Evolutionary conservation across 2,888 invertebrate genomes (phyloP).

Genomic region (Chaitophorus viminalis): DNA sequence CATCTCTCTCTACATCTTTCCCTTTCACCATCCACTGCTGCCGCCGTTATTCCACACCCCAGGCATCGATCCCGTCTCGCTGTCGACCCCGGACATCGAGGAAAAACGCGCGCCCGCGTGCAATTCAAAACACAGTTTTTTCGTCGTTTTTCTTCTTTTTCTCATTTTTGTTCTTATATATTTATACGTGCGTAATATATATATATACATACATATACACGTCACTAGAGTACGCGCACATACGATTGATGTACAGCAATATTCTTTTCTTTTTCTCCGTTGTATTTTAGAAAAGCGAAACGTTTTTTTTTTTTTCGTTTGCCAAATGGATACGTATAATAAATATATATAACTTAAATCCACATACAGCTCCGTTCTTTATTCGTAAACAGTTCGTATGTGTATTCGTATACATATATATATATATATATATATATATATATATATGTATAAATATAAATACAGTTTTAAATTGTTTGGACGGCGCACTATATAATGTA

Average conservation of each 20-base stretch:
- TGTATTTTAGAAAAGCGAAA: slow-evolving; percentile 11
- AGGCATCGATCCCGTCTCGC: not conserved
- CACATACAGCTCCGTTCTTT: too few relatives aligned
- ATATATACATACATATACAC: not conserved
- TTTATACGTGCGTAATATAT: not conserved
- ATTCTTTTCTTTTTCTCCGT: not conserved
- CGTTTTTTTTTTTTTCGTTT: not conserved
- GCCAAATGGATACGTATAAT: not conserved
- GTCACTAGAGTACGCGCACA: not conserved
- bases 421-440: too few relatives aligned
- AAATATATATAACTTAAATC: too few relatives aligned
- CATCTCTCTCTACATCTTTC: too few relatives aligned
- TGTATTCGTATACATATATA: not conserved
- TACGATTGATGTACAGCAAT: slow-evolving; percentile 28
- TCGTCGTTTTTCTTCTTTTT: slow-evolving; percentile 11
- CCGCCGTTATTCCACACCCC: not conserved
- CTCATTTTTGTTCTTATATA: not conserved
- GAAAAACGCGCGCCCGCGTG: not conserved
- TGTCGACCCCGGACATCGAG: not conserved
- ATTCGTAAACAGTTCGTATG: not conserved
- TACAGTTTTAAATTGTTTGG: too few relatives aligned
- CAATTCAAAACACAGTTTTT: slow-evolving; percentile 5
- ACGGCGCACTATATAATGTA: too few relatives aligned
- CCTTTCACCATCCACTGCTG: not conserved
- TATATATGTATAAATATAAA: too few relatives aligned